Percentiles rank a stretch among this genome's conserved stretches.
These are phyloP conservation scores for Lysiphlebus fabarum DNA, from an alignment of 1,140 invertebrate genomes.

Conservation along the genomic window DNA sequence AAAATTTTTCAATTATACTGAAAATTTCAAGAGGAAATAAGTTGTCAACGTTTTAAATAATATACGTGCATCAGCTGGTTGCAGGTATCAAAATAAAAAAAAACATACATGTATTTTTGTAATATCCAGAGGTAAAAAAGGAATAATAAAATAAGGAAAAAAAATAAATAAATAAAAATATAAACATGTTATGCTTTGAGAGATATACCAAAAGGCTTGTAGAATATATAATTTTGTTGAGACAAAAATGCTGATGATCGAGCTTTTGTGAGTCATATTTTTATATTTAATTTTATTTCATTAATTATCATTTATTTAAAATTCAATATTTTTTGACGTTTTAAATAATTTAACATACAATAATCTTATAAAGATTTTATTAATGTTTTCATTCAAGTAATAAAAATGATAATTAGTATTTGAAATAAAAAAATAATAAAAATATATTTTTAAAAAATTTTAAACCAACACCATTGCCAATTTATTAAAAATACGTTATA, in stretches of 20 bases:
- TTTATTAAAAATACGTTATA: no score
- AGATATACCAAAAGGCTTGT: conserved; percentile 55
- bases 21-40: conserved; percentile 10
- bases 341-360: background rate
- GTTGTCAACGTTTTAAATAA: no score
- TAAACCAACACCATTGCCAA: no score
- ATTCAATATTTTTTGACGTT: background rate
- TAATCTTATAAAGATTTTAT: no score
- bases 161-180: conserved; percentile 32
- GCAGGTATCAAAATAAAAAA: background rate
- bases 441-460: no score
- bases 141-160: conserved; percentile 20
- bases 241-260: conserved; percentile 57
- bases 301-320: no score
- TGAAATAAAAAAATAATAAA: no score
- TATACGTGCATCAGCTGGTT: conserved; percentile 4
- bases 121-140: conserved; percentile 16
- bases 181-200: conserved; percentile 58
- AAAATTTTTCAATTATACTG: conserved; percentile 5
- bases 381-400: no score
- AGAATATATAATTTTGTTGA: conserved; percentile 59
- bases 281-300: conserved; percentile 45
- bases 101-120: conserved; percentile 11
- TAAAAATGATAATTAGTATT: no score
- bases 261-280: conserved; percentile 52